Conservation (phyloP, 2,888 invertebrate species). For the Atethmia centrago region DNA sequence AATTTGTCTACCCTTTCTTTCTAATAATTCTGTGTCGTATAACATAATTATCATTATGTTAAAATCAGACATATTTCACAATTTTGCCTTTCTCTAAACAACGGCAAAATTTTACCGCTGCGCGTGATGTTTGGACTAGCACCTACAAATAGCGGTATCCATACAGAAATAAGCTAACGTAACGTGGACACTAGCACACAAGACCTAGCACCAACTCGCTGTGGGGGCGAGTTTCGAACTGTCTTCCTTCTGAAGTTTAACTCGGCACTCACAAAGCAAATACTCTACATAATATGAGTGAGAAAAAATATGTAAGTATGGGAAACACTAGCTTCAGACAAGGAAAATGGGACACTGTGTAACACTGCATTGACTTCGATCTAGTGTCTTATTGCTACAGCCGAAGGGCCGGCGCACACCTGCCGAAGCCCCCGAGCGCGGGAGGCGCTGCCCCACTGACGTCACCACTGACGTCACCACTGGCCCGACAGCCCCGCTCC, state of each 20-base stretch:
- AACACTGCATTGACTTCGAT: background rate
- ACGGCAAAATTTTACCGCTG: background rate
- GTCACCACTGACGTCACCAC: no score
- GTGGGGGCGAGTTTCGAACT: background rate
- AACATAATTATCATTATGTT: background rate
- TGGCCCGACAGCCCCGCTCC: no score
- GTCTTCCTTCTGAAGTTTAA: background rate
- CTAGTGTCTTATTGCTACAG: background rate
- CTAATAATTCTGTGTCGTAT: background rate
- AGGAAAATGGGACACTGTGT: background rate
- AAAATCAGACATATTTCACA: background rate
- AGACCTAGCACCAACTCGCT: background rate
- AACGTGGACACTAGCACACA: slow-evolving; percentile 14
- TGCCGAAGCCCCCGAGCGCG: background rate
- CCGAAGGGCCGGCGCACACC: background rate
- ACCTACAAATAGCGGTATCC: background rate
- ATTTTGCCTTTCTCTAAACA: background rate
- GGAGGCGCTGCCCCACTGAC: no score
- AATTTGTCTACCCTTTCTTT: background rate
- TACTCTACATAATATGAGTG: background rate
- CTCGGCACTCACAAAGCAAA: no score
- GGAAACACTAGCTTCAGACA: background rate
- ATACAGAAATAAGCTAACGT: background rate
- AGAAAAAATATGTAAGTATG: background rate
- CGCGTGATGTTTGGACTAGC: background rate